phyloP scores from a whole-genome alignment of 1,140 invertebrate genomes.

The Xylocopa sonorina region DNA sequence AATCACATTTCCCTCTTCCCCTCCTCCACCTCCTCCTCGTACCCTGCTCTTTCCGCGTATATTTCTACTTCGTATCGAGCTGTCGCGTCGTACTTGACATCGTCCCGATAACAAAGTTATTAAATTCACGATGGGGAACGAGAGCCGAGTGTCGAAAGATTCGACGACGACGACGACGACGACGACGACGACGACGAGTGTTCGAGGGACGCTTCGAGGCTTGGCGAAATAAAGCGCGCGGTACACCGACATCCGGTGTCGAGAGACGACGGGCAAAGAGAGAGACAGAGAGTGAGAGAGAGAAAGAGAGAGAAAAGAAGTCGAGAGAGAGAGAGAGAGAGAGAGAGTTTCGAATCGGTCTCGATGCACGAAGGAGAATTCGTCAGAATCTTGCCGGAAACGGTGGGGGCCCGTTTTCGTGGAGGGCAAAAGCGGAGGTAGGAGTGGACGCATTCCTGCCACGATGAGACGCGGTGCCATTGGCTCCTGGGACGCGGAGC shows the following conservation, averaged over 20 bases:
- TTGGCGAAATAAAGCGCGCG: slow-evolving; percentile 29
- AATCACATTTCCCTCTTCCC: slow-evolving; percentile 27
- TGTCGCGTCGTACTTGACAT: slow-evolving; percentile 32
- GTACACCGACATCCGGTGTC: slow-evolving; percentile 27
- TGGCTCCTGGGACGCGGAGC: slow-evolving; percentile 74
- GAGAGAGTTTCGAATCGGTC: slow-evolving; percentile 53
- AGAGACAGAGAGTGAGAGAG: slow-evolving; percentile 31
- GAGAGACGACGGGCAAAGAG: neutral
- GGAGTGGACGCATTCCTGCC: slow-evolving; percentile 74
- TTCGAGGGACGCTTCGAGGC: no score
- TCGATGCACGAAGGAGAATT: slow-evolving; percentile 56
- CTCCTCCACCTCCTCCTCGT: neutral
- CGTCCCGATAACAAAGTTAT: slow-evolving; percentile 54
- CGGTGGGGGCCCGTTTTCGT: slow-evolving; percentile 69
- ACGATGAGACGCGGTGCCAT: slow-evolving; percentile 75
- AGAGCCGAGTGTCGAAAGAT: slow-evolving; percentile 34
- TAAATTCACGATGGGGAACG: slow-evolving; percentile 66
- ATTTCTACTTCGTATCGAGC: slow-evolving; percentile 35
- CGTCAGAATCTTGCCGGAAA: slow-evolving; percentile 73
- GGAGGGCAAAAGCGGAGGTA: slow-evolving; percentile 56
- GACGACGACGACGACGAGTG: no score
- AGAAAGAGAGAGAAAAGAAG: neutral
- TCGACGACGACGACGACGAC: no score
- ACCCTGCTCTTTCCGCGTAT: slow-evolving; percentile 2
- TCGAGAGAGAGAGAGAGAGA: neutral